Evolutionary conservation across 2,113 vertebrate genomes (phyloP).

Genomic region (Prunella fulvescens): DNA sequence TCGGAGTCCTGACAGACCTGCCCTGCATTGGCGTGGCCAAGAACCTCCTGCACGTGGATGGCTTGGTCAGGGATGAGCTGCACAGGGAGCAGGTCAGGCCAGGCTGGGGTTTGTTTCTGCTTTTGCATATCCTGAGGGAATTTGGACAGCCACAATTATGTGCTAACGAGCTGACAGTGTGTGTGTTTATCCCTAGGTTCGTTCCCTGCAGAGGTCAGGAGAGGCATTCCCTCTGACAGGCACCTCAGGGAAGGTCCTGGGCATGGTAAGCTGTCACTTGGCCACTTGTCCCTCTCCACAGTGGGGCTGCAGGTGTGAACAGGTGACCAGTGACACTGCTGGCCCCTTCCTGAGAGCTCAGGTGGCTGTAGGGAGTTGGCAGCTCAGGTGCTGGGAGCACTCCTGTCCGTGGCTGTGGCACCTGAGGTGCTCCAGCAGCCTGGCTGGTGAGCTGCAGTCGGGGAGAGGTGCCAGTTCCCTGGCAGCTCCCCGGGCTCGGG

Average conservation of each 20-base stretch:
- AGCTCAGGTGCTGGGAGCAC: neutral
- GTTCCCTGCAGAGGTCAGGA: conserved; percentile 77
- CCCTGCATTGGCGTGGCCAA: conserved; percentile 94
- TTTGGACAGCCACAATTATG: accelerated
- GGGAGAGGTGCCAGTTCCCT: neutral
- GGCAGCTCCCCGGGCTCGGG: neutral
- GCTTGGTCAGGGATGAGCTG: conserved; percentile 75
- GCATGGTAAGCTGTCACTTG: conserved; percentile 75
- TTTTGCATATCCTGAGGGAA: neutral
- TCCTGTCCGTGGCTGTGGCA: accelerated
- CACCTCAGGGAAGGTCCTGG: conserved; percentile 79
- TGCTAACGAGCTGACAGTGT: neutral
- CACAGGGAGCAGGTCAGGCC: conserved; percentile 84
- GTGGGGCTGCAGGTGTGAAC: neutral
- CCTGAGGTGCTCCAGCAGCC: neutral
- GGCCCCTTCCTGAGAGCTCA: neutral
- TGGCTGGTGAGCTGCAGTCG: accelerated
- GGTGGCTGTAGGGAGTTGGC: neutral
- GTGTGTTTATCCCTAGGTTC: conserved; percentile 67
- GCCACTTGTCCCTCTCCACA: neutral
- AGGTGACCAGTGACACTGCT: neutral
- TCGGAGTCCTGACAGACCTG: conserved; percentile 84
- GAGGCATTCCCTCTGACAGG: conserved; percentile 81
- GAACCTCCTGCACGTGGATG: conserved; percentile 91
- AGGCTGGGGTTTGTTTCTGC: neutral